Evolutionary conservation across 2,797 vertebrate species (phyloP).

Genomic region (Melanotaenia nigrans): DNA sequence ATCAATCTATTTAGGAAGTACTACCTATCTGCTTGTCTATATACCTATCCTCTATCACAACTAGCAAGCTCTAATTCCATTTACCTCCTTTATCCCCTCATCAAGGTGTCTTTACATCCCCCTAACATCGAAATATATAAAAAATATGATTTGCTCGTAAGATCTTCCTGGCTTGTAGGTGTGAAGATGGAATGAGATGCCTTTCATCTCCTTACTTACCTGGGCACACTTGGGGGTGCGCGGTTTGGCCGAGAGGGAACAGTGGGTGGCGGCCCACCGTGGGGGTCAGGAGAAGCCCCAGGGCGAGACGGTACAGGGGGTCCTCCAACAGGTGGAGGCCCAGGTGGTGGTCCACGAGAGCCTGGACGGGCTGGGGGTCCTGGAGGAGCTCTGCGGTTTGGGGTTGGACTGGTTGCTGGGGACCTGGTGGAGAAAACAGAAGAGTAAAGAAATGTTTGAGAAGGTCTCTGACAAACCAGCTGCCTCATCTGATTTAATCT

Average conservation of each 20-base stretch:
- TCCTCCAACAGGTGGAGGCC: slow-evolving; percentile 90
- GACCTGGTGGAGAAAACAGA: slow-evolving; percentile 80
- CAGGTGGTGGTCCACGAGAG: slow-evolving; percentile 93
- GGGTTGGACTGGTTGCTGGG: slow-evolving; percentile 95
- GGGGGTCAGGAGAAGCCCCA: slow-evolving; percentile 94
- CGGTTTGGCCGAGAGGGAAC: slow-evolving; percentile 98
- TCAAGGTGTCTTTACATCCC: slow-evolving; percentile 74
- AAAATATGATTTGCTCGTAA: slow-evolving; percentile 26
- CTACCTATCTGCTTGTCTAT: slow-evolving; percentile 41
- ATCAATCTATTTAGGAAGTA: slow-evolving; percentile 25
- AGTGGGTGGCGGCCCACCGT: slow-evolving; percentile 93
- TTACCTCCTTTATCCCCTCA: slow-evolving; percentile 70
- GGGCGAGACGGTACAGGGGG: slow-evolving; percentile 96
- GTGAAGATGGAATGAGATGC: not conserved
- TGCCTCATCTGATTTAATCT: not conserved
- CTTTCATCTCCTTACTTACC: slow-evolving; percentile 83
- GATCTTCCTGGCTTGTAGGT: not conserved
- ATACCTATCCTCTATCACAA: slow-evolving; percentile 47
- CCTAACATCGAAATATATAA: slow-evolving; percentile 45
- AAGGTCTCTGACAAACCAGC: not conserved
- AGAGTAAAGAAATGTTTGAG: not conserved
- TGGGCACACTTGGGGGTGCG: slow-evolving; percentile 95
- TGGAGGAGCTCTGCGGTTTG: slow-evolving; percentile 94
- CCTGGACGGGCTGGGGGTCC: slow-evolving; percentile 91
- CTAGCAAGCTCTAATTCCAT: slow-evolving; percentile 43